Evolutionary conservation across 1,140 invertebrate genomes (phyloP), one percentile per base, ranked within the genome.

Genomic region (Stenopsyche tienmushanensis): DNA sequence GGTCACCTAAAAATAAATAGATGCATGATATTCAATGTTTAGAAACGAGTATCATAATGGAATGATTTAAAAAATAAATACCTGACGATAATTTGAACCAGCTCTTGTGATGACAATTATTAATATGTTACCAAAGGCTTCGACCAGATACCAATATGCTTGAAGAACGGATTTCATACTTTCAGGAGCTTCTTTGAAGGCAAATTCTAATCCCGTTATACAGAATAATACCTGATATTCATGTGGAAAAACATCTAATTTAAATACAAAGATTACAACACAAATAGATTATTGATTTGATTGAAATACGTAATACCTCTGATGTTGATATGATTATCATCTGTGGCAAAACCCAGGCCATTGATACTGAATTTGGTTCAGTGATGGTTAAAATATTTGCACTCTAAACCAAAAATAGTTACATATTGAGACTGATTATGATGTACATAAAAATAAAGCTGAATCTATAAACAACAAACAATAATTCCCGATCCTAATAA

Each of bases 161-260:
- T 93, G 90, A 21, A 99, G 75, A 0, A 98, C 85, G 0, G 94
- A 92, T 74, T 96, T 97, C 94, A 98, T 96, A 65, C 86, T 90
- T n/a, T 79, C 75, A 0, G 95, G 95, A 0, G 94, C 90, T 83
- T 97, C 86, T 5, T 88, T 88, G 75, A 96, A 98, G 0, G 93
- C 91, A 78, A 97, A 97, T 71, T 95, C 90, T 8, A 96, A 81
- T 8, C 94, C 95, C 0, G 93, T 97, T 13, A 97, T 86, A 0
- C 91, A 93, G 75, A 96, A 96, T 81, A 97, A 86, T 21, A 97
- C 92, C 78, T 88, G 41, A n/a, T n/a, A n/a, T n/a, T n/a, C n/a
- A n/a, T n/a, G n/a, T n/a, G n/a, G n/a, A n/a, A n/a, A n/a, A n/a
- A n/a, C n/a, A n/a, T n/a, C n/a, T n/a, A n/a, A n/a, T n/a, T n/a